Evolutionary conservation across 2,113 vertebrate genomes (phyloP).

Genomic region (Etia nguti): DNA sequence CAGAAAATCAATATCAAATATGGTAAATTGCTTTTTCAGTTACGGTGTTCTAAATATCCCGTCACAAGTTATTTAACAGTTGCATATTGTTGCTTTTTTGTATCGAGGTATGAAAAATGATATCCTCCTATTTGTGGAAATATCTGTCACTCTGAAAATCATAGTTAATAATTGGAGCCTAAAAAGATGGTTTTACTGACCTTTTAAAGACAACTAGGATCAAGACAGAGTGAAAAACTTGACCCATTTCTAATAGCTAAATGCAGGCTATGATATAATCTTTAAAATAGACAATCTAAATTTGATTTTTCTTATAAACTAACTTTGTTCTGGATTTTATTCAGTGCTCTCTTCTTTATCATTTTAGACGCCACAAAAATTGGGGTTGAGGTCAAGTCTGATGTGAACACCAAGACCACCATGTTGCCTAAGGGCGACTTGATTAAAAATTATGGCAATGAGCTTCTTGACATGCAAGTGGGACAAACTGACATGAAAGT

Average conservation of each 20-base stretch:
- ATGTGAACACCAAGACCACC: constrained; percentile 68
- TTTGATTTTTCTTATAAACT: not conserved
- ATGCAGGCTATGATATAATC: not conserved
- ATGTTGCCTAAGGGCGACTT: constrained; percentile 41
- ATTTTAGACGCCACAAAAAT: constrained; percentile 79
- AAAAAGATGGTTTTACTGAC: not conserved
- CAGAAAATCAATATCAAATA: constrained; percentile 78
- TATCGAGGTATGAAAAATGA: not conserved
- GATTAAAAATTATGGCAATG: constrained; percentile 56
- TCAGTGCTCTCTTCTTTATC: not conserved
- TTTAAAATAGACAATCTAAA: not conserved
- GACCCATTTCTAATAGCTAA: not conserved
- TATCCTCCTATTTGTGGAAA: not conserved
- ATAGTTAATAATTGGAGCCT: not conserved
- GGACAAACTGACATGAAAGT: constrained; percentile 82
- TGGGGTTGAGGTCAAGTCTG: constrained; percentile 79
- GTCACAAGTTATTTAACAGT: not conserved
- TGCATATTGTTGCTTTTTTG: not conserved
- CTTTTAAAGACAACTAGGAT: not conserved
- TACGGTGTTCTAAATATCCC: not conserved
- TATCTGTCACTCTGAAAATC: not conserved
- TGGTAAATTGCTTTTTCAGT: constrained; percentile 62
- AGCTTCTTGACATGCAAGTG: constrained; percentile 77
- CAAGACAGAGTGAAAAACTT: not conserved
- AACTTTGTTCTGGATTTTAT: not conserved